Percentiles rank a stretch among this genome's conserved stretches.
phyloP scores from a whole-genome alignment of 2,113 vertebrate species.

The Casuarius casuarius region DNA sequence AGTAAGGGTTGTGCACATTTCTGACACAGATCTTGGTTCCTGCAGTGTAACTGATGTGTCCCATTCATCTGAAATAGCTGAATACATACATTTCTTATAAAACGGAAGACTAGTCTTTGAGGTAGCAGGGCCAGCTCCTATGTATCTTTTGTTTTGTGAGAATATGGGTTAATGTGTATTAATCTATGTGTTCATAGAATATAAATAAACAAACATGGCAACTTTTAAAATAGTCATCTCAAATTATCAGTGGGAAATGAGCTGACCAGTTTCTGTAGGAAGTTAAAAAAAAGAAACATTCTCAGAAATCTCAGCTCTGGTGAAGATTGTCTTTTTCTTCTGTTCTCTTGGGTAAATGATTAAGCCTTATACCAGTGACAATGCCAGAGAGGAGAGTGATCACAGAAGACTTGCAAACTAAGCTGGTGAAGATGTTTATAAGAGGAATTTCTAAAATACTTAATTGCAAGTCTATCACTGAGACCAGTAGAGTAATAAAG shows the following conservation, averaged over 20 bases:
- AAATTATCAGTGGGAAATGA: not conserved
- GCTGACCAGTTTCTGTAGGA: not conserved
- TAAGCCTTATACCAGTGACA: not conserved
- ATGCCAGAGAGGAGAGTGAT: not conserved
- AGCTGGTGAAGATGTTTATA: not conserved
- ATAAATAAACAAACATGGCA: not conserved
- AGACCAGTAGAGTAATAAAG: not conserved
- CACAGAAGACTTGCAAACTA: not conserved
- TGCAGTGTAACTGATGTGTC: not conserved
- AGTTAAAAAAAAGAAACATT: not conserved
- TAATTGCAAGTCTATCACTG: not conserved
- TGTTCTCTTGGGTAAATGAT: not conserved
- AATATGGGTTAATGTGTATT: not conserved
- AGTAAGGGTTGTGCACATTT: not conserved
- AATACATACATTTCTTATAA: not conserved
- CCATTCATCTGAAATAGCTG: not conserved
- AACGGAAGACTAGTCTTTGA: not conserved
- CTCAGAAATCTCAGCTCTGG: not conserved
- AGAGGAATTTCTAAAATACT: not conserved
- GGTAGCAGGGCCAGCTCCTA: not conserved
- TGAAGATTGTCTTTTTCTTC: not conserved
- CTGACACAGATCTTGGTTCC: not conserved
- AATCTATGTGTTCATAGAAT: not conserved
- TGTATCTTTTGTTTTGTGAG: not conserved
- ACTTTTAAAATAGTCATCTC: not conserved